Evolutionary conservation across 2,113 vertebrate genomes (phyloP).

Genomic region (Parotia lawesii): DNA sequence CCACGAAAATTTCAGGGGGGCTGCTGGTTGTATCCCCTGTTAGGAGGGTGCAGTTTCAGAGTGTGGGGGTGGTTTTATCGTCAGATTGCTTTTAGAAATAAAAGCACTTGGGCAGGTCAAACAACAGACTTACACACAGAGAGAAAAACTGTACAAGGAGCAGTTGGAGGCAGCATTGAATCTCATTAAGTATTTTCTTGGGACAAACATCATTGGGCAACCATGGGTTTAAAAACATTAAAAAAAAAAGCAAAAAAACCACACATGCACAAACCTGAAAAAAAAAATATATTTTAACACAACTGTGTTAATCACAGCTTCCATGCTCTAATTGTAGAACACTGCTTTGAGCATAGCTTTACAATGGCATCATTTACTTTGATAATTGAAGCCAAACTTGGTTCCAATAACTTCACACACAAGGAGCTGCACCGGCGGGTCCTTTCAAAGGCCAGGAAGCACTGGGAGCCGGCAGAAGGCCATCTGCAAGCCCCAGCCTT

Average conservation of each 20-base stretch:
- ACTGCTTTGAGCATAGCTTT: conserved; percentile 52
- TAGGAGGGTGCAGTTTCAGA: background rate
- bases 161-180: background rate
- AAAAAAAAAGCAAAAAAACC: background rate
- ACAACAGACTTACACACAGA: background rate
- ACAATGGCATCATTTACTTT: conserved; percentile 77
- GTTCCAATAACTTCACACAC: conserved; percentile 76
- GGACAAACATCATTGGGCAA: background rate
- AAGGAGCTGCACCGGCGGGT: conserved; percentile 67
- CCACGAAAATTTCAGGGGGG: background rate
- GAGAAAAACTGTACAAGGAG: background rate
- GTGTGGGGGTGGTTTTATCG: background rate
- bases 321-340: conserved; percentile 31
- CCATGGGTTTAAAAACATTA: background rate
- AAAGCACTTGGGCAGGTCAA: background rate
- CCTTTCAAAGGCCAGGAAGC: conserved; percentile 82
- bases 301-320: background rate
- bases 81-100: background rate
- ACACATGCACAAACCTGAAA: background rate
- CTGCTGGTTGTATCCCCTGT: background rate
- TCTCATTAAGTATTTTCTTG: background rate
- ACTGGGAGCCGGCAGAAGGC: conserved; percentile 72
- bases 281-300: conserved; percentile 10
- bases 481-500: conserved; percentile 74
- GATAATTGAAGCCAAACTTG: conserved; percentile 76